phyloP scores from a whole-genome alignment of 2,797 vertebrate genomes.

The Gymnoscopelus braueri region DNA sequence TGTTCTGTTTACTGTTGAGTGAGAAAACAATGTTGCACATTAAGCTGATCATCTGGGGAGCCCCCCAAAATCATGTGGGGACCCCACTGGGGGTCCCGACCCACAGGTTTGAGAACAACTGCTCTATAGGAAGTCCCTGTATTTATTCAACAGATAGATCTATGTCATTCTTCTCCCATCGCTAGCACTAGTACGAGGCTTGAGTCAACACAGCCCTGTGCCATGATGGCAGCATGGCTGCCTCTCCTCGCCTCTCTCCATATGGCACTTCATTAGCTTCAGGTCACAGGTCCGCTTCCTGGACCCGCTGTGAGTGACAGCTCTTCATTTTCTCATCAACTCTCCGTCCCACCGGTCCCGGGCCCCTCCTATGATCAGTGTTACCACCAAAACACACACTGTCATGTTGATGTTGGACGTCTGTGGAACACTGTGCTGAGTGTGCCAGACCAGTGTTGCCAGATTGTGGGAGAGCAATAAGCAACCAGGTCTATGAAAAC shows the following conservation, averaged over 20 bases:
- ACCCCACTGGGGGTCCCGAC: too few species aligned
- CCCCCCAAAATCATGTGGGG: too few species aligned
- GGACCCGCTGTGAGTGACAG: slow-evolving; percentile 36
- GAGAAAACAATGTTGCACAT: too few species aligned
- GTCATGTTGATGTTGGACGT: slow-evolving; percentile 32
- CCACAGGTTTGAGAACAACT: not conserved
- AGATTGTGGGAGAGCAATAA: slow-evolving; percentile 7
- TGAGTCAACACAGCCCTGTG: not conserved
- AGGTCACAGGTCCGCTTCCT: slow-evolving; percentile 47
- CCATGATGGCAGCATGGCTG: slow-evolving; percentile 13
- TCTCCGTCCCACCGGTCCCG: not conserved
- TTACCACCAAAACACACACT: slow-evolving; percentile 13
- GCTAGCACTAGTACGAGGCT: not conserved
- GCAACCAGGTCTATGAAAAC: not conserved
- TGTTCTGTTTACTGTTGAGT: too few species aligned
- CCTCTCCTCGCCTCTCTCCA: not conserved
- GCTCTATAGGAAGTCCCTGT: not conserved
- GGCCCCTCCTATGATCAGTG: not conserved
- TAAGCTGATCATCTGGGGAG: too few species aligned
- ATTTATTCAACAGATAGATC: not conserved
- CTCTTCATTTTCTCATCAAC: slow-evolving; percentile 30
- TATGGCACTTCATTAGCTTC: slow-evolving; percentile 20
- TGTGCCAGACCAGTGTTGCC: not conserved
- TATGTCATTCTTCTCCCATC: slow-evolving; percentile 2
- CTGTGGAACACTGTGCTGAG: slow-evolving; percentile 15